phyloP scores from a whole-genome alignment of 2,888 invertebrate species.

The Archips xylosteana region DNA sequence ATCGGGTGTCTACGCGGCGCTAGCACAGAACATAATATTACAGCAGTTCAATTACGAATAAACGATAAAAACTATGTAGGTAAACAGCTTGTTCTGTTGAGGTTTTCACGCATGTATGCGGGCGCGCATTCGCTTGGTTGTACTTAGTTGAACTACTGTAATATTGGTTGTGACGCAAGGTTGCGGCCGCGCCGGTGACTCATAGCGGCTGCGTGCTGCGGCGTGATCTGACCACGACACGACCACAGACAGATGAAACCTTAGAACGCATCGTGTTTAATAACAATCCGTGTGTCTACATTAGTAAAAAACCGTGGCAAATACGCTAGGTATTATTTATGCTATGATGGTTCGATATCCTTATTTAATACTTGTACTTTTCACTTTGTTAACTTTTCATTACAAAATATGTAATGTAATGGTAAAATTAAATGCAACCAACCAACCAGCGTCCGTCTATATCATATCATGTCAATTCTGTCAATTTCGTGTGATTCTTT shows the following conservation, averaged over 20 bases:
- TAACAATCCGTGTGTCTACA: not conserved
- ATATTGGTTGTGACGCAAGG: constrained; percentile 33
- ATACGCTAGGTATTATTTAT: not conserved
- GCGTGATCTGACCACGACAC: constrained; percentile 60
- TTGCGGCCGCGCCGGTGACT: constrained; percentile 55
- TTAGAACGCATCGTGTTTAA: constrained; percentile 46
- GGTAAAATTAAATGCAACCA: too few relatives aligned
- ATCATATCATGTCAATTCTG: too few relatives aligned
- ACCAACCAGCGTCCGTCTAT: too few relatives aligned
- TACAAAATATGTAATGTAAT: too few relatives aligned
- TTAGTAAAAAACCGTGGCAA: not conserved
- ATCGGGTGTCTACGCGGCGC: constrained; percentile 59
- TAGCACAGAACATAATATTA: constrained; percentile 19
- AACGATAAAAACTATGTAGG: not conserved
- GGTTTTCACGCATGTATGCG: not conserved
- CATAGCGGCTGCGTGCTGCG: constrained; percentile 59
- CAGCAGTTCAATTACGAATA: not conserved
- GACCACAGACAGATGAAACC: constrained; percentile 52
- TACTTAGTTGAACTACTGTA: not conserved
- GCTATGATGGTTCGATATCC: not conserved
- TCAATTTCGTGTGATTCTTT: too few relatives aligned
- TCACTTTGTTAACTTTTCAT: too few relatives aligned
- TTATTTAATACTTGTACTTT: not conserved
- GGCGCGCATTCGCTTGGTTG: not conserved
- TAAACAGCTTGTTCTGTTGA: not conserved